phyloP scores from a whole-genome alignment of 2,888 invertebrate species.

The Drosophila longiperda region DNA sequence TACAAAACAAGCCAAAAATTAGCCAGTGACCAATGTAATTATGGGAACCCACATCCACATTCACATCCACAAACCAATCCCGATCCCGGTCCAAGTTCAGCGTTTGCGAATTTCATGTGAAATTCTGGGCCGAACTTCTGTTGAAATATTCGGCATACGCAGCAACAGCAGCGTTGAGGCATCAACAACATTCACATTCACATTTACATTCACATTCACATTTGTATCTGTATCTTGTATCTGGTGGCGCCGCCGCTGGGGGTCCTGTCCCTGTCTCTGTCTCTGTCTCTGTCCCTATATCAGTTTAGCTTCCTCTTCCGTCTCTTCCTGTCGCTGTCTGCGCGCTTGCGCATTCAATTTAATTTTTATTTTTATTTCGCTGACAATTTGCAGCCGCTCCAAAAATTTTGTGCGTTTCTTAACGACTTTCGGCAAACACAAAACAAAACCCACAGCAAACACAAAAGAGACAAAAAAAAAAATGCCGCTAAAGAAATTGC shows the following conservation, averaged over 20 bases:
- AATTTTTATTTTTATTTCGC: slow-evolving; percentile 75
- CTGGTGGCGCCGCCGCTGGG: slow-evolving; percentile 79
- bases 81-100: slow-evolving; percentile 5
- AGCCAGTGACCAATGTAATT: slow-evolving; percentile 56
- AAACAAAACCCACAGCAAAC: neutral
- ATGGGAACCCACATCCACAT: slow-evolving; percentile 32
- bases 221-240: slow-evolving; percentile 76
- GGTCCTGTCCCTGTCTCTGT: slow-evolving; percentile 64
- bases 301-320: slow-evolving; percentile 1
- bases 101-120: slow-evolving; percentile 63
- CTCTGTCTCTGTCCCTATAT: slow-evolving; percentile 3
- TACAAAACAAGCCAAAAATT: slow-evolving; percentile 55
- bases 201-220: slow-evolving; percentile 50
- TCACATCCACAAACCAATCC: slow-evolving; percentile 20
- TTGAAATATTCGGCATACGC: slow-evolving; percentile 78
- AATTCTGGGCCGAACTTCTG: slow-evolving; percentile 72
- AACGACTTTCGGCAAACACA: slow-evolving; percentile 59
- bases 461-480: slow-evolving; percentile 7
- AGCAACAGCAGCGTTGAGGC: slow-evolving; percentile 29
- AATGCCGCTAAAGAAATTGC: slow-evolving; percentile 54
- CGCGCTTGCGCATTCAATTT: slow-evolving; percentile 74
- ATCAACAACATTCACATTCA: slow-evolving; percentile 43
- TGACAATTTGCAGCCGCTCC: slow-evolving; percentile 76
- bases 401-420: slow-evolving; percentile 69
- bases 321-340: slow-evolving; percentile 53